Conservation (phyloP, 1,140 invertebrate genomes). For the Heliconius melpomene region DNA sequence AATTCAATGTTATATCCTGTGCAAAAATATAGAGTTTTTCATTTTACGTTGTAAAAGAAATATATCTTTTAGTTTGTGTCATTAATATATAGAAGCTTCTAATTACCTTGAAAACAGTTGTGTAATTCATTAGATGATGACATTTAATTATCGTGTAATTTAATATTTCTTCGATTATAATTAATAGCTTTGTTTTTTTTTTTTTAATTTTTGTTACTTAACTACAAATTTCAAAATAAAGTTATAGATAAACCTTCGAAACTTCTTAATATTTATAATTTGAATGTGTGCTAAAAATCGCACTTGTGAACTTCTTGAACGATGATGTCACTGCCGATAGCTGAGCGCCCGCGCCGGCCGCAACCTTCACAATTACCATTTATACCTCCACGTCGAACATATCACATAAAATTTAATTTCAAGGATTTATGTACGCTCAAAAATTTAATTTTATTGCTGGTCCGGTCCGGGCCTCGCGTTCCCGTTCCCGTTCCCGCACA, state of each 20-base stretch:
- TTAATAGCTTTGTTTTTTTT: background rate
- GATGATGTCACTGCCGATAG: slow-evolving; percentile 59
- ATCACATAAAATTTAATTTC: slow-evolving; percentile 43
- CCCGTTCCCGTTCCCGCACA: slow-evolving; percentile 21
- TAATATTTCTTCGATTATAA: background rate
- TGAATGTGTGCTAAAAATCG: slow-evolving; percentile 53
- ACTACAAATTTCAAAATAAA: background rate
- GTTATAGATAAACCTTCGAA: background rate
- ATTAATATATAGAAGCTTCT: background rate
- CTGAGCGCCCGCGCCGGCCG: slow-evolving; percentile 30
- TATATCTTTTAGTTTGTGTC: background rate
- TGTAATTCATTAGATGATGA: background rate
- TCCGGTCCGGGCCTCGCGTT: slow-evolving; percentile 9
- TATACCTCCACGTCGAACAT: slow-evolving; percentile 38
- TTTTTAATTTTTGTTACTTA: background rate
- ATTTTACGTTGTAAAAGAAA: background rate
- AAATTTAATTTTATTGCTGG: slow-evolving; percentile 26
- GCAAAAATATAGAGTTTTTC: background rate
- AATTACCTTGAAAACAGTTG: background rate
- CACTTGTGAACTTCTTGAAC: slow-evolving; percentile 50
- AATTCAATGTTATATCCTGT: background rate
- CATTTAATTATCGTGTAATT: background rate
- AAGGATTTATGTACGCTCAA: slow-evolving; percentile 41
- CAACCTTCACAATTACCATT: slow-evolving; percentile 57
- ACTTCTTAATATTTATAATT: background rate